These are phyloP conservation scores for Conchocele bisecta DNA, from an alignment of 2,888 invertebrate species.

Conservation along the genomic window DNA sequence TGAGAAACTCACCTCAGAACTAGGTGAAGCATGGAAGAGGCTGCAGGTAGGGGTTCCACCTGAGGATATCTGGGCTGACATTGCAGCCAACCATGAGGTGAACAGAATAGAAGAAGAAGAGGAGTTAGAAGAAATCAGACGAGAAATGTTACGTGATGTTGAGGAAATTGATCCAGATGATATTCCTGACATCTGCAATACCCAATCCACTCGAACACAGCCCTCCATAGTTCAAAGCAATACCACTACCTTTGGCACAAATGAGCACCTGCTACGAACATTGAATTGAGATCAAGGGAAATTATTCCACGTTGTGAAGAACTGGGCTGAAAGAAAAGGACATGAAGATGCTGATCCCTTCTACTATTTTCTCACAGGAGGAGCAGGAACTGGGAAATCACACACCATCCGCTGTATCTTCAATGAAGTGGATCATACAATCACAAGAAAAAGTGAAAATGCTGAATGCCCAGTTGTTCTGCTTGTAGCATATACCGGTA, in stretches of 20 bases:
- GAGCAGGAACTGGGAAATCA: slow-evolving; percentile 43
- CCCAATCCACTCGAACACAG: not conserved
- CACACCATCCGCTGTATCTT: slow-evolving; percentile 27
- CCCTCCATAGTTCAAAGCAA: too few species aligned
- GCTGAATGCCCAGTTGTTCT: slow-evolving; percentile 43
- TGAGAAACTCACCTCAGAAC: slow-evolving; percentile 26
- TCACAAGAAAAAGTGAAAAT: slow-evolving; percentile 16
- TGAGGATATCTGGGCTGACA: slow-evolving; percentile 41
- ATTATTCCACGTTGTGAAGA: slow-evolving; percentile 21
- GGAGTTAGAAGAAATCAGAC: slow-evolving; percentile 9
- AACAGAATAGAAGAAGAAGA: slow-evolving; percentile 17
- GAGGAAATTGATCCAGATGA: not conserved
- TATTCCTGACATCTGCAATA: not conserved
- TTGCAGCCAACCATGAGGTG: slow-evolving; percentile 25
- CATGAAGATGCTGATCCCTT: slow-evolving; percentile 9
- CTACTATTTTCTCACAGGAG: slow-evolving; percentile 29
- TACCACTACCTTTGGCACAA: too few species aligned
- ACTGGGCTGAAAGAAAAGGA: slow-evolving; percentile 15
- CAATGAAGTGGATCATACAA: slow-evolving; percentile 13
- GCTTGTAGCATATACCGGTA: slow-evolving; percentile 63
- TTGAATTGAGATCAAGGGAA: slow-evolving; percentile 27
- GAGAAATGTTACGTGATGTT: not conserved
- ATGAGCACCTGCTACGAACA: not conserved
- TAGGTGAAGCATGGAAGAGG: slow-evolving; percentile 29
- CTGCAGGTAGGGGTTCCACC: slow-evolving; percentile 8